phyloP scores from a whole-genome alignment of 2,113 vertebrate genomes.

The Triplophysa dalaica region DNA sequence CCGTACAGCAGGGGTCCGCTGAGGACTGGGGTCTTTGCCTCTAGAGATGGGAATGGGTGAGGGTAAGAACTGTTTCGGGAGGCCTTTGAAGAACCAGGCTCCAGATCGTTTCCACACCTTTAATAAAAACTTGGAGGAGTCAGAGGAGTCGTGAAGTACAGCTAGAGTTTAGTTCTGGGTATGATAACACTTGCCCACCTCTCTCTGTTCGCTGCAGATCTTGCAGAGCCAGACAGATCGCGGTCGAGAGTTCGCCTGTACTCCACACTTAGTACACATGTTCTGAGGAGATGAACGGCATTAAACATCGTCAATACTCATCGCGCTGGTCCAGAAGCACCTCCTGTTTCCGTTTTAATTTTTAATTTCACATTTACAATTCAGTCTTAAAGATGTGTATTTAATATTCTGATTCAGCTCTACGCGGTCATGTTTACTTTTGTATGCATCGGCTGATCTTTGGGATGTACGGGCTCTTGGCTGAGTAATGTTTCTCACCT shows the following conservation, averaged over 20 bases:
- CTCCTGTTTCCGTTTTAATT: too few species aligned
- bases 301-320: neutral
- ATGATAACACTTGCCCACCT: slow-evolving; percentile 75
- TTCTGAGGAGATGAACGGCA: slow-evolving; percentile 71
- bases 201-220: slow-evolving; percentile 95
- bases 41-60: slow-evolving; percentile 88
- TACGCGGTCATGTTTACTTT: too few species aligned
- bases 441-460: too few species aligned
- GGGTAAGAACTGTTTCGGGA: slow-evolving; percentile 91
- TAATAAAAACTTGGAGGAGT: slow-evolving; percentile 12
- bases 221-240: slow-evolving; percentile 94
- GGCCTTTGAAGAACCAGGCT: slow-evolving; percentile 97
- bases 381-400: too few species aligned
- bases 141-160: neutral
- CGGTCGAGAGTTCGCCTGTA: slow-evolving; percentile 83
- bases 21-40: slow-evolving; percentile 34
- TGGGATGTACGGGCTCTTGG: neutral
- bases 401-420: too few species aligned
- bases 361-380: too few species aligned
- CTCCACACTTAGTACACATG: slow-evolving; percentile 92
- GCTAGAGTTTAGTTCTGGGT: neutral
- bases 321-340: too few species aligned
- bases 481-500: slow-evolving; percentile 70
- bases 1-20: slow-evolving; percentile 57
- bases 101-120: slow-evolving; percentile 97